phyloP scores from a whole-genome alignment of 2,113 vertebrate species.

The Stomatorhinus ivindoensis region DNA sequence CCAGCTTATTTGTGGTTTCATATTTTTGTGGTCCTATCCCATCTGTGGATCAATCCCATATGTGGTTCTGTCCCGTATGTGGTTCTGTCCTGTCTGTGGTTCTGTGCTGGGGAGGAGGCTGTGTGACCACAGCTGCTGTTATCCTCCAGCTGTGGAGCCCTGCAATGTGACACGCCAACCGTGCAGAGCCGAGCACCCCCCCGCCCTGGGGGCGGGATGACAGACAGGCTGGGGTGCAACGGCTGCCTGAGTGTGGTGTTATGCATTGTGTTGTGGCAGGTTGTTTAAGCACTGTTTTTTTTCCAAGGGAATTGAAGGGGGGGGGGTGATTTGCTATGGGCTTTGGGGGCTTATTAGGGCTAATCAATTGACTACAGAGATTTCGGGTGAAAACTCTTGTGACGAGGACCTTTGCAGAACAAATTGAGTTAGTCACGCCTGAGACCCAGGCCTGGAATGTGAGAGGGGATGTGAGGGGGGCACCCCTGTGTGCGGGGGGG shows the following conservation, averaged over 20 bases:
- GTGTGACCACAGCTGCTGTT: not conserved
- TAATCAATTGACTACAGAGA: conserved; percentile 26
- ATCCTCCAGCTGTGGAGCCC: not conserved
- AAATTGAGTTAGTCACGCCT: conserved; percentile 65
- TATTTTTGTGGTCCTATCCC: not conserved
- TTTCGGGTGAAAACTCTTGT: conserved; percentile 30
- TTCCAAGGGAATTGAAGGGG: conserved; percentile 18
- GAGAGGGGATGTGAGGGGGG: conserved; percentile 32
- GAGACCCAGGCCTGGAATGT: conserved; percentile 61
- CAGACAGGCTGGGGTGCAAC: not conserved
- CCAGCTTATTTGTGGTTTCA: not conserved
- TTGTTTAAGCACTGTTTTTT: conserved; percentile 18
- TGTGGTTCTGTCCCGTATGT: not conserved
- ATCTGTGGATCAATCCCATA: not conserved
- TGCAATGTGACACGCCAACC: not conserved
- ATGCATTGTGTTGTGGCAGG: not conserved
- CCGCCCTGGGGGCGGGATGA: not conserved
- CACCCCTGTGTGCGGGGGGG: not conserved
- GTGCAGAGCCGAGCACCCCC: not conserved
- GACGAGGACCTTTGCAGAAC: conserved; percentile 59
- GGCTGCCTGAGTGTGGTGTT: not conserved
- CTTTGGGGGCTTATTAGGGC: conserved; percentile 18
- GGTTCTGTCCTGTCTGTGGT: not conserved
- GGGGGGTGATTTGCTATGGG: not conserved
- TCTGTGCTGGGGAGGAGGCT: not conserved